phyloP scores from a whole-genome alignment of 2,113 vertebrate species.

The Fregetta grallaria region DNA sequence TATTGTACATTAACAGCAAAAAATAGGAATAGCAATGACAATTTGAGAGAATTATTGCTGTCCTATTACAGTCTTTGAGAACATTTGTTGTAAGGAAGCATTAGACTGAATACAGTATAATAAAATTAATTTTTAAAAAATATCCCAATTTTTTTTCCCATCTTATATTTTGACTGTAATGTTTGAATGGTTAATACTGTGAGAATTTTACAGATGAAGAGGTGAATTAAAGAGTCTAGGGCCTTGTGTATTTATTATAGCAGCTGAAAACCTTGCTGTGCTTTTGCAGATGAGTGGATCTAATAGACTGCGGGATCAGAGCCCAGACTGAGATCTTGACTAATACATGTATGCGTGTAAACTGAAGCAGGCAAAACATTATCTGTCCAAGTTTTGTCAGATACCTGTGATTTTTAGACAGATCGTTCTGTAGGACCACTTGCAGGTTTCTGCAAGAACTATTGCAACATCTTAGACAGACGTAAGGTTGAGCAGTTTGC shows the following conservation, averaged over 20 bases:
- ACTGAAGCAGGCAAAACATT: not conserved
- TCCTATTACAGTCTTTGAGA: not conserved
- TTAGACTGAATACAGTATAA: not conserved
- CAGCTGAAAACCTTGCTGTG: not conserved
- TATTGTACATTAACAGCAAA: not conserved
- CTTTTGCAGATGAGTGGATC: not conserved
- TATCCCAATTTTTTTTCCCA: not conserved
- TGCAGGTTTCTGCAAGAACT: not conserved
- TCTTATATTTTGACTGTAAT: not conserved
- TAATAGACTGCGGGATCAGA: not conserved
- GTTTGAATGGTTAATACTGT: not conserved
- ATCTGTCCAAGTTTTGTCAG: not conserved
- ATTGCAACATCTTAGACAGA: not conserved
- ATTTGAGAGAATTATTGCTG: not conserved
- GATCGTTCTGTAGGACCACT: not conserved
- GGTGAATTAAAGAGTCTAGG: not conserved
- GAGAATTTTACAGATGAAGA: not conserved
- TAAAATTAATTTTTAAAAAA: conserved; percentile 7
- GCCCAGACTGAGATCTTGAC: not conserved
- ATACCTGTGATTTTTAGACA: not conserved
- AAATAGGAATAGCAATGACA: not conserved
- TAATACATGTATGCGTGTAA: not conserved
- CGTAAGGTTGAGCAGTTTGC: not conserved
- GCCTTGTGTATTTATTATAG: not conserved
- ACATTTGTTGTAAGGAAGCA: not conserved